Evolutionary conservation across 2,113 vertebrate genomes (phyloP), one percentile per base, ranked within the genome.

Genomic region (Otocyon megalotis): DNA sequence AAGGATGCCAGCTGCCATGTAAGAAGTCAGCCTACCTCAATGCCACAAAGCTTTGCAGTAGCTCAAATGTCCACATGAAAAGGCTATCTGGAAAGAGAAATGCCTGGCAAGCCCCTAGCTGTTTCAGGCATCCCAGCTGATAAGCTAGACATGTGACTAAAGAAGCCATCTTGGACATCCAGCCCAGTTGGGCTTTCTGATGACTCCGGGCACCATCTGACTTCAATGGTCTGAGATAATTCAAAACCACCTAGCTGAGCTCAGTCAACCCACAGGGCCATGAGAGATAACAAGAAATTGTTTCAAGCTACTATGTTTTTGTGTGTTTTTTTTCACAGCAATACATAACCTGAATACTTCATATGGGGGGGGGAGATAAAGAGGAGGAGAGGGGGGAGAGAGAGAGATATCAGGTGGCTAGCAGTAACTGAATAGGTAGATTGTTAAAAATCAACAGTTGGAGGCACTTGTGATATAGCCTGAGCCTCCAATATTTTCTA

Each of bases 401-500:
- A 37, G 26, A 53, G 8, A 62, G 5, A 32, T 1, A 63, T 53
- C 30, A 92, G 14, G 15, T 30, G 30, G 12, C 30, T 93, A 87
- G 94, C 9, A 97, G 8, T 77, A 88, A 50, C 8, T 81, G 10
- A 94, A 8, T 37, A 71, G 35, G 28, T 83, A 96, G 56, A 89
- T 63, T 82, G 3, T 96, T 80, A 77, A 62, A 97, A 88, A 50
- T 65, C 71, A 84, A 35, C 77, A 53, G 15, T 89, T 92, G 17
- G 53, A 87, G 92, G 32, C 12, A 83, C n/a, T 94, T 90, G 84
- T 90, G 63, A 62, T 83, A 83, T 32, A 63, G 32, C 35, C 67
- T 62, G 32, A 84, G 90, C 30, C 79, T 87, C 80, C 53, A 95
- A 58, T 90, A 83, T 90, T 92, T 95, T 96, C 85, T 94, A 77